Evolutionary conservation across 2,113 vertebrate genomes (phyloP).

Genomic region (Emydura subglobosa): DNA sequence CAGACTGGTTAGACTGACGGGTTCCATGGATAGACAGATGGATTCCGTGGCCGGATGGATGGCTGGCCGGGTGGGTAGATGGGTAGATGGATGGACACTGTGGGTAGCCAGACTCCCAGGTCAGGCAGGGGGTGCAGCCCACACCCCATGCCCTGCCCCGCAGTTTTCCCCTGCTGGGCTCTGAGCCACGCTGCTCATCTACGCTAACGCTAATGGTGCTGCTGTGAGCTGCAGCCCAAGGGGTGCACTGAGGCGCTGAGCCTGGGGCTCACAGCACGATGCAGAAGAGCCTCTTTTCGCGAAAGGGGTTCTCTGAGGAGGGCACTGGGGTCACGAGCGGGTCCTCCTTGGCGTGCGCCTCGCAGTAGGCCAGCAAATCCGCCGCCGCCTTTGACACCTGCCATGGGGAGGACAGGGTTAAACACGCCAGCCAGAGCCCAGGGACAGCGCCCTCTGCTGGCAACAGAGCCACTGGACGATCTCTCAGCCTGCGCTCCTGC

Average conservation of each 20-base stretch:
- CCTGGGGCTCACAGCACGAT: slow-evolving; percentile 79
- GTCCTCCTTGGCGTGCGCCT: slow-evolving; percentile 88
- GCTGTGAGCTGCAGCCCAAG: neutral
- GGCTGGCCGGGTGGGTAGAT: no score
- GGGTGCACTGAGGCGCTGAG: neutral
- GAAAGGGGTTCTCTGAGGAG: slow-evolving; percentile 89
- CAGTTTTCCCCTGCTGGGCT: neutral
- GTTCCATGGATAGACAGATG: no score
- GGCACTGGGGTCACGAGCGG: slow-evolving; percentile 83
- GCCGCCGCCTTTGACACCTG: slow-evolving; percentile 92
- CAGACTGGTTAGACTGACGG: neutral
- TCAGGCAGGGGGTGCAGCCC: neutral
- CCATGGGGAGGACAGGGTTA: neutral
- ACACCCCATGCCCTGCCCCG: no score
- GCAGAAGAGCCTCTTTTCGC: slow-evolving; percentile 85
- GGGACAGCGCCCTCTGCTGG: neutral
- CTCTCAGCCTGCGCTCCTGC: neutral
- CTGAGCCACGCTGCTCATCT: neutral
- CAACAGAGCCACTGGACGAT: neutral
- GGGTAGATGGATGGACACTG: neutral
- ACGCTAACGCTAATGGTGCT: neutral
- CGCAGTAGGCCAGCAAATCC: slow-evolving; percentile 89
- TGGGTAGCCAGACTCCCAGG: no score
- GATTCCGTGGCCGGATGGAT: no score
- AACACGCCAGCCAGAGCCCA: no score